Base-by-base conservation (phyloP, 1,140 invertebrate species). In the Dinothrombium tinctorium region DNA sequence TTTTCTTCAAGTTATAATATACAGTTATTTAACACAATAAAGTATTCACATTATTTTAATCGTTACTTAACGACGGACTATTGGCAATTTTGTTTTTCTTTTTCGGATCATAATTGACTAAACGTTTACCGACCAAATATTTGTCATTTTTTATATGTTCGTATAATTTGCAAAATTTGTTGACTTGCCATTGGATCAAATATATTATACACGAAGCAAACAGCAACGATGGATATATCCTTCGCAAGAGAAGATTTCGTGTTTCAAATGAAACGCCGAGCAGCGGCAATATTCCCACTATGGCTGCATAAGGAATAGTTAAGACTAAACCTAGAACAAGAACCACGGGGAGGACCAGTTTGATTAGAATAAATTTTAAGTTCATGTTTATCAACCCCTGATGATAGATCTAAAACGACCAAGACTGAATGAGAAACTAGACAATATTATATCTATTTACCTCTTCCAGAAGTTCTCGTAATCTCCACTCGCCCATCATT, bases 121-220 rank as follows among this genome's bases (percentile, higher is more conserved):
- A 67, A 41, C 83, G 68, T 52, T 84, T 76, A 0, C 89, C 87
- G 2, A 95, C 86, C 20, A 95, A 67, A 63, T 94, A 96, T 64
- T 96, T 96, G 56, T 98, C 90, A 64, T 98, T 95, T 60, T 92
- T 92, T 54, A 98, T 98, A 59, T 94, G 89, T 56, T 96, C 82
- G 55, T 95, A 95, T 0, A 98, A 64, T 51, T 83, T 77, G 50
- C 71, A 73, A 57, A 96, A 87, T 55, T 96, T 89, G 41, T 75
- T 69, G 25, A 89, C 72, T 62, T 86, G 79, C 51, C 70, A 68
- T 33, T 83, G 64, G 35, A 84, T 66, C 32, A 70, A 66, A 33
- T 68, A 61, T 25, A 76, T 59, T 5, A 78, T 53, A 29, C 68
- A 65, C 11, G 77, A 59, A 19, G 81, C 58, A n/a, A 46, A 12